These are phyloP conservation scores for Papilio dardanus DNA, from an alignment of 1,140 invertebrate genomes.

Conservation along the genomic window DNA sequence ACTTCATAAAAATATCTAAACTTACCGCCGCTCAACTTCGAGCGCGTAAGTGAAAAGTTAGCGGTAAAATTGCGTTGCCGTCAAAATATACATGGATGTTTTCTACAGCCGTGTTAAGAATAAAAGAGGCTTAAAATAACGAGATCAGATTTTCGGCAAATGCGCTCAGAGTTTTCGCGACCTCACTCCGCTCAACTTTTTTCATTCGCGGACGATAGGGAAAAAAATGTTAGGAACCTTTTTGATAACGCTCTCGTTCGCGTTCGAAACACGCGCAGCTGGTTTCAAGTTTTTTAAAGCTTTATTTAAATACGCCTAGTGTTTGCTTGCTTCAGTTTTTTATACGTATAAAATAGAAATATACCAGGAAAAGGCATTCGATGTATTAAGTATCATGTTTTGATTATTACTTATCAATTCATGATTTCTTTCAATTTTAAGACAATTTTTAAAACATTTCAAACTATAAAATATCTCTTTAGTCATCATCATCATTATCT, in stretches of 20 bases:
- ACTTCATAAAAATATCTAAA: constrained; percentile 63
- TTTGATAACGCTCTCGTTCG: constrained; percentile 39
- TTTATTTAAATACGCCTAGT: constrained; percentile 25
- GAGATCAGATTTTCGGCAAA: constrained; percentile 46
- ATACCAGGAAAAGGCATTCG: neutral
- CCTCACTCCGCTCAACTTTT: constrained; percentile 49
- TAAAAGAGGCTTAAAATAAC: constrained; percentile 68
- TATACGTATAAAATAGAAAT: neutral
- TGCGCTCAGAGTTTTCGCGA: constrained; percentile 37
- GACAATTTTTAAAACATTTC: too few species aligned
- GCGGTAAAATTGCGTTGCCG: constrained; percentile 59
- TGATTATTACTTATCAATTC: too few species aligned
- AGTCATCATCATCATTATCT: too few species aligned
- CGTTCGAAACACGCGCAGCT: constrained; percentile 37
- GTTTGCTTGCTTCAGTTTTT: neutral
- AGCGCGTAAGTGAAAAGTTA: constrained; percentile 70
- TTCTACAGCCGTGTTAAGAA: constrained; percentile 58
- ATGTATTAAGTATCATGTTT: too few species aligned
- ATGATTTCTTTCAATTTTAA: too few species aligned
- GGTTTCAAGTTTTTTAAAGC: constrained; percentile 31
- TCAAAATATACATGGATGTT: constrained; percentile 54
- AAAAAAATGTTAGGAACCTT: constrained; percentile 39
- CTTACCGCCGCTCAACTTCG: constrained; percentile 54
- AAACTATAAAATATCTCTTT: too few species aligned
- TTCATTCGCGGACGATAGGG: constrained; percentile 50